Base-by-base conservation (phyloP, 30 jellyfish, hydroid and myxozoan genomes). In the Hydractinia echinata region DNA sequence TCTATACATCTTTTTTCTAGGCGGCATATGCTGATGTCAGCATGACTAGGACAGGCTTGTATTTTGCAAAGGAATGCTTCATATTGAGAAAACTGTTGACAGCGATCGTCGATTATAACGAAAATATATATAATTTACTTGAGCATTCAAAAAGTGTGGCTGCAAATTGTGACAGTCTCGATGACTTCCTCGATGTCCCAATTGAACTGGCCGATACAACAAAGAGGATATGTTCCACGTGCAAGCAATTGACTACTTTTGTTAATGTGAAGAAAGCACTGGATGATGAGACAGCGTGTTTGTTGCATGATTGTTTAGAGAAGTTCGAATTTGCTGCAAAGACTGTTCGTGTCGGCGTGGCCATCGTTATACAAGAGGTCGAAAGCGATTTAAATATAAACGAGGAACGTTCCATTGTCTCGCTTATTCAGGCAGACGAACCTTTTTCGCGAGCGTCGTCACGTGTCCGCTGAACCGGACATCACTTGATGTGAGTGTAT, bases 301-400 rank as follows among this genome's bases (percentile, higher is more conserved):
- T 62, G 81, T 55, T 84, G 16, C 19, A 60, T 49, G 92, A 82
- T 19, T 51, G 72, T 72, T 69, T 56, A 5, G 89, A 68, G 20
- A 88, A 88, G 39, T 61, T 88, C 61, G 89, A 88, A 55, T 88
- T 88, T 70, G 96, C 96, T 16, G 54, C 82, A 30, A 88, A 88
- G 61, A 83, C 96, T 58, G 89, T 88, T 20, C 96, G 89, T 18
- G 96, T 88, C 10, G 96, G 96, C 13, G 92, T 83, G 4, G 89
- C 96, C 15, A 71, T 88, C 13, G 76, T 88, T 19, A 77, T 87
- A 10, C 96, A 88, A 80, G 85, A 88, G 14, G 79, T 88, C 13
- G 96, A 88, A 51, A 84, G 79, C 68, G 87, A 80, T 52, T 44
- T 80, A 18, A 66, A 66, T 30, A 61, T 80, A 16, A 62, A 51